These are phyloP conservation scores for Scleropages formosus DNA, from an alignment of 2,797 vertebrate species.

Conservation along the genomic window DNA sequence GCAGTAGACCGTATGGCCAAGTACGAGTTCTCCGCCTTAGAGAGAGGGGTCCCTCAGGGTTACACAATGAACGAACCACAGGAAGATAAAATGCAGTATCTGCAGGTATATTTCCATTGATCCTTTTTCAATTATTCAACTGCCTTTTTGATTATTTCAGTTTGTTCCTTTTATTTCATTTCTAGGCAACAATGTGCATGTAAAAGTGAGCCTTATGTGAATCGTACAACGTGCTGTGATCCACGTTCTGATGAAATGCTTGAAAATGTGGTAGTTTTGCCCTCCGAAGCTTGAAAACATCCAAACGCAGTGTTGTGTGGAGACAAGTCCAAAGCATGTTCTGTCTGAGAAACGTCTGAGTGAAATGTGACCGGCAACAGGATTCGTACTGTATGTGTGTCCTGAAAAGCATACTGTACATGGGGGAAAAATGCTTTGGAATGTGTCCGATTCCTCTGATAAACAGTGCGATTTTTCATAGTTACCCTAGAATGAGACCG, in stretches of 20 bases:
- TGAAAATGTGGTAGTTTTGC: slow-evolving; percentile 39
- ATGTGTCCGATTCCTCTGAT: neutral
- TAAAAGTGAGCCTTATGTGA: slow-evolving; percentile 54
- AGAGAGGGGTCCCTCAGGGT: slow-evolving; percentile 79
- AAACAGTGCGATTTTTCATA: slow-evolving; percentile 10
- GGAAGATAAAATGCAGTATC: slow-evolving; percentile 94
- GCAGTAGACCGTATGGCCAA: slow-evolving; percentile 82
- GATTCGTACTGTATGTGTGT: slow-evolving; percentile 21
- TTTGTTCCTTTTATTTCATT: slow-evolving; percentile 45
- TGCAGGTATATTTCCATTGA: slow-evolving; percentile 86
- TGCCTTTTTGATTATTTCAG: slow-evolving; percentile 60
- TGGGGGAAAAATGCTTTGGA: too few species aligned
- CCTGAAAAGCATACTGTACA: neutral
- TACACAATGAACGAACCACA: slow-evolving; percentile 78
- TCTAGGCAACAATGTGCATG: slow-evolving; percentile 63
- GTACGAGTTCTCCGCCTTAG: slow-evolving; percentile 85
- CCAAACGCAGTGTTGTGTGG: slow-evolving; percentile 41
- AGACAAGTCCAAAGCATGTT: slow-evolving; percentile 49
- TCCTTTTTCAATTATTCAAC: slow-evolving; percentile 64
- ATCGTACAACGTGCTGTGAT: slow-evolving; percentile 41
- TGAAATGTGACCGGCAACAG: slow-evolving; percentile 69
- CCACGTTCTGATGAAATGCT: slow-evolving; percentile 51
- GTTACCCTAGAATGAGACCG: slow-evolving; percentile 16
- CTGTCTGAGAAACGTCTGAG: slow-evolving; percentile 62
- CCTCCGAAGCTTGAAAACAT: slow-evolving; percentile 47